phyloP scores from a whole-genome alignment of 2,113 vertebrate genomes.

The Nymphicus hollandicus region DNA sequence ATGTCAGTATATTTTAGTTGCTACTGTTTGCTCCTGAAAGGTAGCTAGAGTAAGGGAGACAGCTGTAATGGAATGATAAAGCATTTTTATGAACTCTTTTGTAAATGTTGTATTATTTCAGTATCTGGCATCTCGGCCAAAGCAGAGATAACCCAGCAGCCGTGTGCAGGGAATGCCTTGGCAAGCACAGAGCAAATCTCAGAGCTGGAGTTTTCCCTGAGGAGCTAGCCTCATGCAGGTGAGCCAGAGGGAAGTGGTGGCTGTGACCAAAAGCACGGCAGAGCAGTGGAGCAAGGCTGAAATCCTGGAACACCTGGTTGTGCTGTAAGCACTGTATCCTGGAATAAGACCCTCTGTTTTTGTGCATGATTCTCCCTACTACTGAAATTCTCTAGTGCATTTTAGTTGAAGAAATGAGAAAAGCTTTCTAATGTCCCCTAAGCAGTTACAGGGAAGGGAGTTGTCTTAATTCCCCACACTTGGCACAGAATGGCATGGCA shows the following conservation, averaged over 20 bases:
- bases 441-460: neutral
- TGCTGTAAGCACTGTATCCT: neutral
- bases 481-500: neutral
- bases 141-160: neutral
- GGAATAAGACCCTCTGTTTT: neutral
- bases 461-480: neutral
- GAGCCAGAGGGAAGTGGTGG: neutral
- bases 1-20: neutral
- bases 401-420: neutral
- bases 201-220: accelerated
- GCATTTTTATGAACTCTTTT: neutral
- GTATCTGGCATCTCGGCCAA: neutral
- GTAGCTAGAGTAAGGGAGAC: neutral
- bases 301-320: neutral
- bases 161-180: neutral
- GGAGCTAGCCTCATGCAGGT: neutral
- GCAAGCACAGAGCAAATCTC: neutral
- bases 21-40: neutral
- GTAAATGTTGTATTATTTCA: neutral
- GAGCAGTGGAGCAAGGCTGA: neutral
- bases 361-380: neutral
- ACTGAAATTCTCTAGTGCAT: neutral
- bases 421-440: neutral
- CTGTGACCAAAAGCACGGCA: neutral
- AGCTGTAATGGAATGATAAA: neutral